Percentiles rank a stretch among this genome's conserved stretches.
Conservation (phyloP, 2,888 invertebrate species). For the Slavum lentiscoides region DNA sequence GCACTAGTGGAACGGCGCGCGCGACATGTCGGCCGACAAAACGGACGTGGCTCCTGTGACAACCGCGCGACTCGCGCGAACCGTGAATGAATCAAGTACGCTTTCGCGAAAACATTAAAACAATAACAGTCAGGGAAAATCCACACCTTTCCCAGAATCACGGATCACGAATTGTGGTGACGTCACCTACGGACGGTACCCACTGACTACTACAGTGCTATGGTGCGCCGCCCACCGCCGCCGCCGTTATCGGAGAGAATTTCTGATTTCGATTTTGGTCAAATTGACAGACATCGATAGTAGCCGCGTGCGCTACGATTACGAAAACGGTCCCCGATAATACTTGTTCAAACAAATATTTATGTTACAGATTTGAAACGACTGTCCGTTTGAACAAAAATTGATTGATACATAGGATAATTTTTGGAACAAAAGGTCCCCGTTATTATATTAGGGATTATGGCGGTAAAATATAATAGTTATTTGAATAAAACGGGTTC, state of each 20-base stretch:
- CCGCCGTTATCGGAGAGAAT: slow-evolving; percentile 40
- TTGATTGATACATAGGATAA: no score
- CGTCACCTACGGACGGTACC: slow-evolving; percentile 33
- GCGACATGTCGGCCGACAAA: slow-evolving; percentile 4
- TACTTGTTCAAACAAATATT: no score
- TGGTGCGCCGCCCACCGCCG: background rate
- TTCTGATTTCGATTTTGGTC: slow-evolving; percentile 41
- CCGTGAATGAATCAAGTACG: no score
- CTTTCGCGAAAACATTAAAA: slow-evolving; percentile 23
- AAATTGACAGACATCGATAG: slow-evolving; percentile 35
- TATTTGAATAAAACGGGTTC: no score
- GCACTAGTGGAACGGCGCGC: background rate
- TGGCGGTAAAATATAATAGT: no score
- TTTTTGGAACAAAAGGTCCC: no score
- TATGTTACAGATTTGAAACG: no score
- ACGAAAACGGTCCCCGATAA: no score
- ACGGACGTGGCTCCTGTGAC: no score
- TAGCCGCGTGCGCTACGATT: background rate
- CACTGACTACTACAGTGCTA: slow-evolving; percentile 3
- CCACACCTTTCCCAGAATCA: slow-evolving; percentile 51
- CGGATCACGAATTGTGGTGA: slow-evolving; percentile 38
- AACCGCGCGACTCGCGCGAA: no score
- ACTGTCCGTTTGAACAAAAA: no score
- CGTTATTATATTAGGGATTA: no score
- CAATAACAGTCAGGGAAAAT: slow-evolving; percentile 49